phyloP scores from a whole-genome alignment of 2,888 invertebrate species.

The Chrysolina americana region DNA sequence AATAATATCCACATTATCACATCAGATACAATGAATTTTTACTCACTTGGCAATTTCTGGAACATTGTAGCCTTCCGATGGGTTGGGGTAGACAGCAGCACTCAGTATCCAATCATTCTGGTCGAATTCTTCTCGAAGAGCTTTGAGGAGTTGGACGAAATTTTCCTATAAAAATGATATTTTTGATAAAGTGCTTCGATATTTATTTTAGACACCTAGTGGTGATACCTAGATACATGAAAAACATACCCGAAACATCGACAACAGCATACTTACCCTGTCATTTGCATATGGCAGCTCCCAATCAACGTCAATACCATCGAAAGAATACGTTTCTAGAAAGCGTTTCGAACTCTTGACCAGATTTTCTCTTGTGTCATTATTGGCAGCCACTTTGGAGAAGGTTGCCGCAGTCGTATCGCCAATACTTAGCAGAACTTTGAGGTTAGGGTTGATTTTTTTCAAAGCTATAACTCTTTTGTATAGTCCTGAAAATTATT shows the following conservation, averaged over 20 bases:
- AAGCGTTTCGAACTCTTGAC: conserved; percentile 72
- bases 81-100: conserved; percentile 73
- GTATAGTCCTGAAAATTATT: conserved; percentile 31
- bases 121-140: conserved; percentile 73
- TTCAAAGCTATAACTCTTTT: conserved; percentile 67
- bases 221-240: too few species aligned
- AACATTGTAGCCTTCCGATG: conserved; percentile 71
- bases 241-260: too few species aligned
- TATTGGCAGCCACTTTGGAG: conserved; percentile 69
- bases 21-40: conserved; percentile 2
- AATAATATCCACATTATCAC: too few species aligned
- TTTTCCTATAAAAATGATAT: conserved; percentile 65
- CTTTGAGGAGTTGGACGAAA: conserved; percentile 69
- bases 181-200: too few species aligned
- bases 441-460: conserved; percentile 70
- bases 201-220: too few species aligned
- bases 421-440: conserved; percentile 76
- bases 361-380: conserved; percentile 70
- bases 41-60: conserved; percentile 71
- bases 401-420: conserved; percentile 71
- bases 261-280: conserved; percentile 61
- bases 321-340: conserved; percentile 74
- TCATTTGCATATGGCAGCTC: conserved; percentile 76
- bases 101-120: conserved; percentile 71
- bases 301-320: conserved; percentile 83